These are phyloP conservation scores for Dioctria linearis DNA, from an alignment of 2,888 invertebrate genomes.

Conservation along the genomic window DNA sequence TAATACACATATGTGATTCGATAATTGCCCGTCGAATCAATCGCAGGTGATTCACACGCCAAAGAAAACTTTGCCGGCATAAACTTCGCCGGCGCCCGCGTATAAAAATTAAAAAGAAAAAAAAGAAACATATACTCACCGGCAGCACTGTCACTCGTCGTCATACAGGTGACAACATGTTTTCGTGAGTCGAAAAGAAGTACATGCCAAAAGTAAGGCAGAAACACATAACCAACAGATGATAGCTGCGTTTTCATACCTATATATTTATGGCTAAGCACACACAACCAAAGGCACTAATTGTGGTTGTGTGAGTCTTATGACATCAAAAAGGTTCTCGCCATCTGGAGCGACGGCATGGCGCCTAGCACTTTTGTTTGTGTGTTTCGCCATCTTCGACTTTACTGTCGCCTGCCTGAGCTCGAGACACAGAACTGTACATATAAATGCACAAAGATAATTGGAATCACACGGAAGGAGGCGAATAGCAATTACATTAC, in stretches of 20 bases:
- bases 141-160: no score
- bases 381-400: slow-evolving; percentile 51
- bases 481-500: slow-evolving; percentile 29
- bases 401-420: slow-evolving; percentile 36
- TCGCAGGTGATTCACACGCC: slow-evolving; percentile 8
- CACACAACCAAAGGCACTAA: no score
- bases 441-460: slow-evolving; percentile 29
- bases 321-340: slow-evolving; percentile 53
- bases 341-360: slow-evolving; percentile 59
- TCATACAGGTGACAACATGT: not conserved
- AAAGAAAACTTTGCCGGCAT: not conserved
- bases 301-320: not conserved
- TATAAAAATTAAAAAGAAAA: not conserved
- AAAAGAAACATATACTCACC: not conserved
- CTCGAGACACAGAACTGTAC: not conserved
- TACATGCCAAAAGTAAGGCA: not conserved
- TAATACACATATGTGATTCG: not conserved
- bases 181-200: not conserved
- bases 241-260: no score
- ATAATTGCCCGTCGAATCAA: not conserved
- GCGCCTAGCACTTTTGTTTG: slow-evolving; percentile 61
- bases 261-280: no score
- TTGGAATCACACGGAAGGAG: slow-evolving; percentile 44
- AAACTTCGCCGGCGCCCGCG: not conserved
- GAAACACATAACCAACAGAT: no score